phyloP scores from a whole-genome alignment of 1,140 invertebrate species.

The Platyscapa corneri region DNA sequence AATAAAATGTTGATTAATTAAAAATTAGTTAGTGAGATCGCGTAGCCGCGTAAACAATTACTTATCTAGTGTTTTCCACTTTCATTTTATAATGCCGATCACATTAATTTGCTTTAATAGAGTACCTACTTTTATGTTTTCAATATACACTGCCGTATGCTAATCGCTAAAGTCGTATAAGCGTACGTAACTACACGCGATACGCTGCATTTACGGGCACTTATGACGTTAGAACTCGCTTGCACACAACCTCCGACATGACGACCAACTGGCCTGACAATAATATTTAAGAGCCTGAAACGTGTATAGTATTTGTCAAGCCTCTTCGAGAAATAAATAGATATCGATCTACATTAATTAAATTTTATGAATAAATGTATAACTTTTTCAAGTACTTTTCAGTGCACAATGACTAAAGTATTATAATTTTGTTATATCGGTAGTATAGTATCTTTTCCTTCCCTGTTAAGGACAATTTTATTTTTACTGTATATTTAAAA shows the following conservation, averaged over 20 bases:
- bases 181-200: conserved; percentile 10
- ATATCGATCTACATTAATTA: background rate
- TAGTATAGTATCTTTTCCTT: background rate
- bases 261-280: background rate
- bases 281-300: conserved; percentile 18
- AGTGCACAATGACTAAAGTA: background rate
- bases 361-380: background rate
- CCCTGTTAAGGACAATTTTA: background rate
- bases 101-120: conserved; percentile 6
- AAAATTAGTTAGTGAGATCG: background rate
- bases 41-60: background rate
- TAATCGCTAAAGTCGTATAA: conserved; percentile 22
- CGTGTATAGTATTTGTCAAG: background rate
- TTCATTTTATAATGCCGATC: conserved; percentile 22
- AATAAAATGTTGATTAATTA: conserved; percentile 4
- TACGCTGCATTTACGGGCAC: background rate
- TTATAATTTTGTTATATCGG: background rate
- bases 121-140: conserved; percentile 14
- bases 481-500: background rate
- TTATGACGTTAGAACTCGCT: conserved; percentile 13
- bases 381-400: background rate
- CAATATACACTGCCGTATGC: conserved; percentile 9
- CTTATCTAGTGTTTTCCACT: conserved; percentile 1
- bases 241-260: background rate
- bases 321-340: background rate